A percentile compares a stretch with the other conserved stretches of the same genome.
Conservation (phyloP, 2,797 vertebrate genomes). For the Propithecus perrieri region DNA sequence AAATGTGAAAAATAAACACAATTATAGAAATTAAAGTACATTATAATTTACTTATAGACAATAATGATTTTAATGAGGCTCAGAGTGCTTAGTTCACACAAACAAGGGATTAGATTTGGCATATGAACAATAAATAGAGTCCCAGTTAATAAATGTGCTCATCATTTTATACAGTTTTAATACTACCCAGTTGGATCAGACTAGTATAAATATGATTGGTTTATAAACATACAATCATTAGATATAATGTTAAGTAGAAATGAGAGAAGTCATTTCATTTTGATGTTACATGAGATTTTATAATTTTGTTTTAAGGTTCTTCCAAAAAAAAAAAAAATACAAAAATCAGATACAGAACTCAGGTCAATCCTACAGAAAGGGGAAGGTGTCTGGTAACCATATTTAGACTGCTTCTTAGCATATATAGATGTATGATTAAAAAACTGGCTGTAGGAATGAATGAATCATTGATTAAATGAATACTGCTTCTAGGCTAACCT, state of each 20-base stretch:
- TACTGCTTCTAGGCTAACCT: not conserved
- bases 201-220: not conserved
- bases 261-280: not conserved
- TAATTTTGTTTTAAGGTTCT: not conserved
- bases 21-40: not conserved
- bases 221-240: not conserved
- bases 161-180: not conserved
- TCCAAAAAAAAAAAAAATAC: not conserved
- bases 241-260: not conserved
- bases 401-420: not conserved
- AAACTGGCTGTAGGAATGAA: not conserved
- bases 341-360: not conserved
- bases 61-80: not conserved
- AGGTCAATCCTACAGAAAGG: not conserved
- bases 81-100: not conserved
- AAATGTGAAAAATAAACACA: slow-evolving; percentile 26
- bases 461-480: not conserved
- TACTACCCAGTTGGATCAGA: not conserved
- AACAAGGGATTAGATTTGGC: not conserved
- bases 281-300: not conserved
- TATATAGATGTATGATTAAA: not conserved
- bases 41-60: not conserved
- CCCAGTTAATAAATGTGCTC: not conserved
- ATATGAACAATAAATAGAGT: not conserved
- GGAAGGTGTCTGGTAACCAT: not conserved